Evolutionary conservation across 2,113 vertebrate genomes (phyloP).

Genomic region (Oenanthe oenanthe): DNA sequence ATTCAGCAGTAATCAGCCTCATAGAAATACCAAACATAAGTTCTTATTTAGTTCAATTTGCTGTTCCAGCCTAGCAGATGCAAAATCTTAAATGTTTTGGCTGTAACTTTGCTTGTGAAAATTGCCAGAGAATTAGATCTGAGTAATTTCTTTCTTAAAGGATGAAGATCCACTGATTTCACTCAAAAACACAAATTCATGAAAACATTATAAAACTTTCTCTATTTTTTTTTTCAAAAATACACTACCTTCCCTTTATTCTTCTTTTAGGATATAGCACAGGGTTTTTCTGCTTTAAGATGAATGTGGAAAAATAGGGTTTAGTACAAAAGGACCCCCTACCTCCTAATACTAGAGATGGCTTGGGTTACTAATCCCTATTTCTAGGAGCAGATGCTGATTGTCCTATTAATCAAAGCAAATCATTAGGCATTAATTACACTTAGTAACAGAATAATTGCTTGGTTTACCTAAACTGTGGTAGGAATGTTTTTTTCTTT

Average conservation of each 20-base stretch:
- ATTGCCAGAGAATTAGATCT: not conserved
- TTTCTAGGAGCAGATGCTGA: slow-evolving; percentile 77
- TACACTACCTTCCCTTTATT: not conserved
- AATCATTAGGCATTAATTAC: slow-evolving; percentile 75
- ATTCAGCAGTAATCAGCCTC: not conserved
- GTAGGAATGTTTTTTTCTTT: slow-evolving; percentile 33
- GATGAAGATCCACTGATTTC: not conserved
- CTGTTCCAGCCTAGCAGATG: not conserved
- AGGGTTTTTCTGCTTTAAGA: slow-evolving; percentile 23
- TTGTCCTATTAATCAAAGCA: slow-evolving; percentile 78
- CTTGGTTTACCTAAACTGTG: slow-evolving; percentile 71
- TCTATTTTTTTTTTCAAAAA: not conserved
- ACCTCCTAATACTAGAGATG: slow-evolving; percentile 73
- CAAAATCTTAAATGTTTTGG: not conserved
- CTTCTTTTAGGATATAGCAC: not conserved
- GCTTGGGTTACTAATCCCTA: slow-evolving; percentile 80
- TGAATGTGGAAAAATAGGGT: slow-evolving; percentile 69
- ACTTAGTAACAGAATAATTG: slow-evolving; percentile 73
- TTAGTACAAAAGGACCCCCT: slow-evolving; percentile 66
- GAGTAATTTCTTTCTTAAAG: not conserved
- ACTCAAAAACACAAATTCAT: not conserved
- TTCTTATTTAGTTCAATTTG: not conserved
- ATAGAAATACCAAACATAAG: not conserved
- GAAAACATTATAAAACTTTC: not conserved
- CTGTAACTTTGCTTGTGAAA: not conserved